Evolutionary conservation across 2,888 invertebrate species (phyloP), one percentile per base, ranked within the genome.

Genomic region (Cataglyphis rosenhaueri): DNA sequence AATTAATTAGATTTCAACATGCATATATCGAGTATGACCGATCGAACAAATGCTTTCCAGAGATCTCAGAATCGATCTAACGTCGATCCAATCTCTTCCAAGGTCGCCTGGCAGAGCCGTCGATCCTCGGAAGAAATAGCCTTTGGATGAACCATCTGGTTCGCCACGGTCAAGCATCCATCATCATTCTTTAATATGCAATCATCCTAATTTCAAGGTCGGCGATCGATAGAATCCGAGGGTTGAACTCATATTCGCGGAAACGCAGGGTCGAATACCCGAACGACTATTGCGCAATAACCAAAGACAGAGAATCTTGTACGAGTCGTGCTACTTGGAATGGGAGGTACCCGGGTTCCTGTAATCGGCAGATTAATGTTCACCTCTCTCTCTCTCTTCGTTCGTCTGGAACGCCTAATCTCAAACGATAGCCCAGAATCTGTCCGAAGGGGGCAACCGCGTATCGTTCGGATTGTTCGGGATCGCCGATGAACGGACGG

Each of bases 321-420:
- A 90, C 91, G 85, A 84, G 89, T 88, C 88, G 86, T 84, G 90
- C 90, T 93, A 94, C 94, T 91, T 90, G 91, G 92, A 93, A 94
- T 92, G 92, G 94, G 94, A 93, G 94, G 93, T 92, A 90, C 93
- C 91, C 88, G 89, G 88, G 90, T 88, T 91, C 91, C 92, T 94
- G 94, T 94, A 94, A 94, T 94, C 94, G 94, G 92, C 93, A 93
- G 94, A 94, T 94, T 94, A 94, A 94, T 94, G 93, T 92, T 87
- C 91, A 90, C 87, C 90, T 87, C 89, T 88, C 85, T 78, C 76
- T 65, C 38, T 29, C 57, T 76, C 65, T 65, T 25, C 9, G 66
- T 57, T 18, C 15, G 32, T 68, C 78, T 55, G 32, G n/a, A 38
- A 89, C 87, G 84, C 84, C 88, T 88, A 90, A 91, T 91, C 90